Conservation (phyloP, 1,140 invertebrate genomes). For the Cyclina sinensis region DNA sequence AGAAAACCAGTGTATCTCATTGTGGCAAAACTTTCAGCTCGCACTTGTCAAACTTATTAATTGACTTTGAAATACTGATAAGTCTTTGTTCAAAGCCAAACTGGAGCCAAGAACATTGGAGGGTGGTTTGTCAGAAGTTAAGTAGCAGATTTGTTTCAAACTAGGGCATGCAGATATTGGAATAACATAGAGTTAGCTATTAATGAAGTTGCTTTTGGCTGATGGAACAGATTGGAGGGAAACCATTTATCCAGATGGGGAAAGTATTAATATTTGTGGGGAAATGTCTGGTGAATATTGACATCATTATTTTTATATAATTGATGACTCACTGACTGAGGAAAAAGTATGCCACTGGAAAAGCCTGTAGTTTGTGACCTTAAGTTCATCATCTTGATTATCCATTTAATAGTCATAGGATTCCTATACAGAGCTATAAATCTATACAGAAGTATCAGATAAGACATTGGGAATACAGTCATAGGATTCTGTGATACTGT, state of each 20-base stretch:
- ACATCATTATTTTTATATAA: too few species aligned
- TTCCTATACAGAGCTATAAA: too few species aligned
- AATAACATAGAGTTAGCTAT: neutral
- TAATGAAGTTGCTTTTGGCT: neutral
- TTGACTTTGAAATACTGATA: neutral
- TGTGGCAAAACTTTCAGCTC: neutral
- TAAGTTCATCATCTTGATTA: too few species aligned
- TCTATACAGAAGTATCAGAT: too few species aligned
- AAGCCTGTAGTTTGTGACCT: too few species aligned
- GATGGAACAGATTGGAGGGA: neutral
- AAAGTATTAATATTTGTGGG: neutral
- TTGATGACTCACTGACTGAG: too few species aligned
- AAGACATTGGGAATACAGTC: too few species aligned
- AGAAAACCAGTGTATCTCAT: neutral
- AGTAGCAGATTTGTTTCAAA: neutral
- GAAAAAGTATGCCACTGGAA: too few species aligned
- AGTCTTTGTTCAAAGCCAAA: neutral
- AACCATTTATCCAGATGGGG: conserved; percentile 1
- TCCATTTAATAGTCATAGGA: too few species aligned
- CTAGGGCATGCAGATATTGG: neutral
- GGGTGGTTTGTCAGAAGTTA: neutral
- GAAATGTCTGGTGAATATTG: too few species aligned
- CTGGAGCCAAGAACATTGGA: neutral
- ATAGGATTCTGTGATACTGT: too few species aligned
- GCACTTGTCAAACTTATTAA: conserved; percentile 3